Evolutionary conservation across 1,140 invertebrate genomes (phyloP).

Genomic region (Zaprionus camerounensis): DNA sequence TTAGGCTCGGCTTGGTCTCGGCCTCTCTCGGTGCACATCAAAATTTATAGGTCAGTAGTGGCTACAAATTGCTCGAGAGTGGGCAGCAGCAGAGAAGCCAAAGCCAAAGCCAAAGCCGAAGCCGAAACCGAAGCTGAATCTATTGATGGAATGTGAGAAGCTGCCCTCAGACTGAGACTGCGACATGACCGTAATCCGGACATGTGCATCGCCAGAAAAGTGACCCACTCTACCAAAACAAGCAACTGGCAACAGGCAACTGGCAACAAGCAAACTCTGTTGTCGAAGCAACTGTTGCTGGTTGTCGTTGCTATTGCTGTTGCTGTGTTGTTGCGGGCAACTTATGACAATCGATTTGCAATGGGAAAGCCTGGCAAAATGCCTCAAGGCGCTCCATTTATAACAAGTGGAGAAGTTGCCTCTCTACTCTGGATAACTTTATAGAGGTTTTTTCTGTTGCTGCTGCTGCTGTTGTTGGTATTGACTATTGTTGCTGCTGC

Average conservation of each 20-base stretch:
- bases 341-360: conserved; percentile 83
- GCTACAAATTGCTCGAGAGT: conserved; percentile 75
- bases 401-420: conserved; percentile 68
- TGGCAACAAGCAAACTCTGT: conserved; percentile 1
- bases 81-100: conserved; percentile 1
- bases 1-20: neutral
- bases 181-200: conserved; percentile 29
- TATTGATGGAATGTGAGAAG: conserved; percentile 55
- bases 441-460: conserved; percentile 41
- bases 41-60: conserved; percentile 84
- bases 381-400: conserved; percentile 77
- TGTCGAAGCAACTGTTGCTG: conserved; percentile 30
- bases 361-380: conserved; percentile 65
- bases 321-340: conserved; percentile 24
- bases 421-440: conserved; percentile 27
- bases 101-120: neutral
- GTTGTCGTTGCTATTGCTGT: conserved; percentile 22
- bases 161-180: conserved; percentile 31
- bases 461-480: conserved; percentile 5
- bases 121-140: neutral
- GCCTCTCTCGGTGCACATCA: conserved; percentile 57
- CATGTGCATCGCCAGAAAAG: conserved; percentile 44
- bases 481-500: conserved; percentile 26
- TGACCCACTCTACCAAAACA: conserved; percentile 43
- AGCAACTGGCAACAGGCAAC: conserved; percentile 2